These are phyloP conservation scores for Mnemiopsis leidyi DNA, from an alignment of 37 sponge, comb jelly and placozoan species.

Conservation along the genomic window DNA sequence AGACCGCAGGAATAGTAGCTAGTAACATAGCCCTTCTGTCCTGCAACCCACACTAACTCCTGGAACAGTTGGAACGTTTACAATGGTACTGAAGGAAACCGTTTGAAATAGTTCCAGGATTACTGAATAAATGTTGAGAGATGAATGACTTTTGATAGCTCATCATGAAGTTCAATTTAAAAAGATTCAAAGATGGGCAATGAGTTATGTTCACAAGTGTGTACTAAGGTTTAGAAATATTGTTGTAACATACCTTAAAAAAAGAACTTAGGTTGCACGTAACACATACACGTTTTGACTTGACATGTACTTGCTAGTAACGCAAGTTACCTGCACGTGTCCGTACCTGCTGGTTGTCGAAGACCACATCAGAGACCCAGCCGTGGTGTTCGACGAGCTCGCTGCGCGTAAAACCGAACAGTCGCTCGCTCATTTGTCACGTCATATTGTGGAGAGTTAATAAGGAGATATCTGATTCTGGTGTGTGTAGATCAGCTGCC, in stretches of 20 bases:
- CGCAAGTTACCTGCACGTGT: not conserved
- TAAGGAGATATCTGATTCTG: not conserved
- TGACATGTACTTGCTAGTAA: too few relatives aligned
- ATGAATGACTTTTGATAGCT: too few relatives aligned
- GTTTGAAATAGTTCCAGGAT: not conserved
- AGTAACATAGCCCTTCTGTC: conserved; percentile 61
- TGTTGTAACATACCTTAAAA: too few relatives aligned
- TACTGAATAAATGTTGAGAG: not conserved
- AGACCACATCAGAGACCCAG: conserved; percentile 12
- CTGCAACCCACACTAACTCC: conserved; percentile 56
- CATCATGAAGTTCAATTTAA: too few relatives aligned
- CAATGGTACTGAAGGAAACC: not conserved
- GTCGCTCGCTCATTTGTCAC: conserved; percentile 34
- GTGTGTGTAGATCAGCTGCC: not conserved
- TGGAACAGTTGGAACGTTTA: not conserved
- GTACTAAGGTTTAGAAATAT: too few relatives aligned
- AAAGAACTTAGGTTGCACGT: too few relatives aligned
- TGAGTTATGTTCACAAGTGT: too few relatives aligned
- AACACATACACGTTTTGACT: too few relatives aligned
- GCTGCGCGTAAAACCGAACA: conserved; percentile 50
- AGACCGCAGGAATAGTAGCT: conserved; percentile 63
- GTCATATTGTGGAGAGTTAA: not conserved
- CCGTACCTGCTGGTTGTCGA: conserved; percentile 48
- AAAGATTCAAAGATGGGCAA: too few relatives aligned
- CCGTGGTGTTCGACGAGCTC: conserved; percentile 31